Evolutionary conservation across 2,888 invertebrate genomes (phyloP), one percentile per base, ranked within the genome.

Genomic region (Blastobasis lacticolella): DNA sequence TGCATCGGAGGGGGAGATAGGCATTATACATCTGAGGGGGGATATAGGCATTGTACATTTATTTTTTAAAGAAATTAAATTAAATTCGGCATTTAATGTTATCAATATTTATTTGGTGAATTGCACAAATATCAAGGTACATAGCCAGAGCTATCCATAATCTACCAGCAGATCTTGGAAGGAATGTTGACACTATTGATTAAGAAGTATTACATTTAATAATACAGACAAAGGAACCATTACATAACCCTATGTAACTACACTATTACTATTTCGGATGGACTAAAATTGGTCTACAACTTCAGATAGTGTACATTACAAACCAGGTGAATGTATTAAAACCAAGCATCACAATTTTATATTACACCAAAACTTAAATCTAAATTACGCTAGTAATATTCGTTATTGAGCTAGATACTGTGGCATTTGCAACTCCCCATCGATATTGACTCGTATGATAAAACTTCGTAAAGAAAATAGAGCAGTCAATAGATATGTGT

Each of bases 51-150:
- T n/a, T n/a, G n/a, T n/a, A n/a, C n/a, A n/a, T n/a, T n/a, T n/a
- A n/a, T n/a, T n/a, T 6, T 57, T 52, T 49, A 57, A 57, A 50
- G 44, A 50, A 51, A 43, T 47, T 45, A 50, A 51, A 43, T 47
- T 45, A 44, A 57, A 50, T 38, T 55, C 54, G 57, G 8, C 43
- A 47, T 44, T 43, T 46, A 45, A 23, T 23, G 23, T 23, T 43
- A 43, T 47, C 42, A 46, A 44, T 47, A 55, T 67, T 66, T 69
- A 68, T 68, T 69, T 60, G 56, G 59, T 62, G 59, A 62, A 67
- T 66, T 64, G 63, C 68, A 66, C 64, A 63, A 61, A 60, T 53
- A 62, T 54, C 62, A 55, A 60, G 47, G 49, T 36, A 57, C 48
- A 48, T 8, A 46, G 49, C 38, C 10, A 37, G 47, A 38, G 38